A percentile compares a stretch with the other conserved stretches of the same genome.
phyloP scores from a whole-genome alignment of 1,140 invertebrate species.

The Rhizoglyphus robini region DNA sequence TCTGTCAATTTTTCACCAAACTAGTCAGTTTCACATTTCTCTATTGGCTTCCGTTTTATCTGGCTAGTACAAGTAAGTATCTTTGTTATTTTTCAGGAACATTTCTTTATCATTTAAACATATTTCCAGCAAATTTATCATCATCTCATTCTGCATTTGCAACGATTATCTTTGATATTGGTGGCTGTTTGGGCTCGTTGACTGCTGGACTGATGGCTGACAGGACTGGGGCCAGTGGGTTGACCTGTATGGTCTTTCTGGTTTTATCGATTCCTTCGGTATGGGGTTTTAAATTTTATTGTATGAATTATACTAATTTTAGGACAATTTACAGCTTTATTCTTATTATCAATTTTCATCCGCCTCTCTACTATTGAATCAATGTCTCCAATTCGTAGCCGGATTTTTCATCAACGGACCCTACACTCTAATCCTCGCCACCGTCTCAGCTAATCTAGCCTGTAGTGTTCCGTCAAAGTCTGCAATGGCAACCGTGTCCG shows the following conservation, averaged over 20 bases:
- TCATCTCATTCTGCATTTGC: conserved; percentile 52
- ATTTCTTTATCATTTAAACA: too few species aligned
- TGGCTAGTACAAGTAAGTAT: neutral
- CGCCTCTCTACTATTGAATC: neutral
- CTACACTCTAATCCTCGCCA: conserved; percentile 86
- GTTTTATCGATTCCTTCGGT: conserved; percentile 64
- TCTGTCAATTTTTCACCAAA: conserved; percentile 90
- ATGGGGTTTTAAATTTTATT: conserved; percentile 39
- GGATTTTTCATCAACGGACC: conserved; percentile 86
- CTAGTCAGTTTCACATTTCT: conserved; percentile 92
- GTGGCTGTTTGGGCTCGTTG: conserved; percentile 74
- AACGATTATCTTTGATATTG: conserved; percentile 79
- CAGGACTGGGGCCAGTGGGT: conserved; percentile 61
- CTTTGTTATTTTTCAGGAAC: too few species aligned
- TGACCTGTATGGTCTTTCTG: conserved; percentile 68
- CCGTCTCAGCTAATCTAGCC: conserved; percentile 80
- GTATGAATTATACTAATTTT: neutral
- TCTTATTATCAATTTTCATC: neutral
- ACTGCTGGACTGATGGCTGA: conserved; percentile 71
- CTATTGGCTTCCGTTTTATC: conserved; percentile 56
- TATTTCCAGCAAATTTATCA: too few species aligned
- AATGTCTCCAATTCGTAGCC: conserved; percentile 29
- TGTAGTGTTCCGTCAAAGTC: conserved; percentile 65
- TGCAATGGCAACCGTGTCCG: conserved; percentile 85
- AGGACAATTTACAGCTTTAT: neutral